phyloP scores from a whole-genome alignment of 2,113 vertebrate genomes.

The Neogobius melanostomus region DNA sequence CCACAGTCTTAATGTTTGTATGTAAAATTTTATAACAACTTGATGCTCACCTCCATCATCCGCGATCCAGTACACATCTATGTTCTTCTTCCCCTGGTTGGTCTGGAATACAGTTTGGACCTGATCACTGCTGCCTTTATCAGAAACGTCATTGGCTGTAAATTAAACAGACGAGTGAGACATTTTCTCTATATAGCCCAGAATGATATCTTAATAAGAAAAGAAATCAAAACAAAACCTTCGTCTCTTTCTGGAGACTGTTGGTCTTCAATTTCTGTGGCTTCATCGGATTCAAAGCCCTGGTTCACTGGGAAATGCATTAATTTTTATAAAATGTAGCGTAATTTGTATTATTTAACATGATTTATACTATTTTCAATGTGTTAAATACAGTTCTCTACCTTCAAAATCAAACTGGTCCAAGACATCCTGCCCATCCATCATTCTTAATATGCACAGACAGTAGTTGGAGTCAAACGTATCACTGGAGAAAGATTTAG shows the following conservation, averaged over 20 bases:
- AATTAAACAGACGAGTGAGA: not conserved
- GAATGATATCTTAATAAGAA: too few relatives aligned
- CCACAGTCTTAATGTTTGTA: too few relatives aligned
- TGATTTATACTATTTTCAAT: not conserved
- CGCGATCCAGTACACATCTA: slow-evolving; percentile 79
- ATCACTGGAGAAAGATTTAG: slow-evolving; percentile 58
- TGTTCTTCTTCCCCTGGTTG: slow-evolving; percentile 71
- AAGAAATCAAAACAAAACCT: slow-evolving; percentile 12
- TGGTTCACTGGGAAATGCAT: slow-evolving; percentile 51
- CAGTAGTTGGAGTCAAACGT: slow-evolving; percentile 75
- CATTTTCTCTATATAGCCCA: not conserved
- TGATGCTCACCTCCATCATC: slow-evolving; percentile 75
- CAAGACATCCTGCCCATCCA: slow-evolving; percentile 67
- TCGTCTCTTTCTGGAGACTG: slow-evolving; percentile 33
- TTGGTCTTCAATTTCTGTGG: slow-evolving; percentile 25
- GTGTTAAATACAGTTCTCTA: slow-evolving; percentile 19
- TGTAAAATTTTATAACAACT: not conserved
- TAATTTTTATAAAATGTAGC: too few relatives aligned
- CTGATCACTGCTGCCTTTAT: slow-evolving; percentile 35
- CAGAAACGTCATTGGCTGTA: slow-evolving; percentile 28
- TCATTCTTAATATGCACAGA: slow-evolving; percentile 75
- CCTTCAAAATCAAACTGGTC: slow-evolving; percentile 67
- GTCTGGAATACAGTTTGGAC: slow-evolving; percentile 71
- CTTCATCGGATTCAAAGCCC: slow-evolving; percentile 60
- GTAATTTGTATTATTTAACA: not conserved